Base-by-base conservation (phyloP, 2,797 vertebrate species). In the Squalus acanthias region DNA sequence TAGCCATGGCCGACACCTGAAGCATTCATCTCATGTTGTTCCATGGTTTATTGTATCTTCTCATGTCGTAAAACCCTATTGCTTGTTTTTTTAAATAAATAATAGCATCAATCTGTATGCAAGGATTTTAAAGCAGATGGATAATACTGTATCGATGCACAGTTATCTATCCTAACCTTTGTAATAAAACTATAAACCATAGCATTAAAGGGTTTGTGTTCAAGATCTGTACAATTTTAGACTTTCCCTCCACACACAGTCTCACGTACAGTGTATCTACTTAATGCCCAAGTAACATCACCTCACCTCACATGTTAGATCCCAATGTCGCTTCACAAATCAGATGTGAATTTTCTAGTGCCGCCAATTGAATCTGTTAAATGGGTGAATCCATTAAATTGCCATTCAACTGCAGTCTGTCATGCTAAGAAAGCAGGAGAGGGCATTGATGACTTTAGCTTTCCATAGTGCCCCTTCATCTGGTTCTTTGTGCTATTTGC, bases 331-430 rank as follows among this genome's bases (percentile, higher is more conserved):
- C 63, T 93, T 93, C n/a, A 53, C 63, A 93, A 67, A 93, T 69
- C 65, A 93, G 39, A 93, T 93, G 91, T 93, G 91, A 93, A 93
- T 93, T 93, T 93, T 93, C n/a, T 65, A 93, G 91, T 20, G 65
- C 91, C 65, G 24, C 91, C 91, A 93, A 93, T 46, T 93, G 15
- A 93, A 69, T 69, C 63, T 67, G 65, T 65, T 93, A 93, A 93
- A 67, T 93, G 65, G 63, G 63, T 46, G 91, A 93, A 39, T 93
- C 91, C 82, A 85, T 85, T 85, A 85, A 85, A 85, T 85, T 85
- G 65, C 63, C 39, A 93, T 93, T 93, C 91, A 69, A 67, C 91
- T 69, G 91, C 63, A 93, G 17, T 17, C 91, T 93, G 91, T 93
- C 91, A 93, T 69, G 17, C 65, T 93, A 24, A 69, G 65, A 46